Evolutionary conservation across 2,113 vertebrate genomes (phyloP).

Genomic region (Thamnaconus septentrionalis): DNA sequence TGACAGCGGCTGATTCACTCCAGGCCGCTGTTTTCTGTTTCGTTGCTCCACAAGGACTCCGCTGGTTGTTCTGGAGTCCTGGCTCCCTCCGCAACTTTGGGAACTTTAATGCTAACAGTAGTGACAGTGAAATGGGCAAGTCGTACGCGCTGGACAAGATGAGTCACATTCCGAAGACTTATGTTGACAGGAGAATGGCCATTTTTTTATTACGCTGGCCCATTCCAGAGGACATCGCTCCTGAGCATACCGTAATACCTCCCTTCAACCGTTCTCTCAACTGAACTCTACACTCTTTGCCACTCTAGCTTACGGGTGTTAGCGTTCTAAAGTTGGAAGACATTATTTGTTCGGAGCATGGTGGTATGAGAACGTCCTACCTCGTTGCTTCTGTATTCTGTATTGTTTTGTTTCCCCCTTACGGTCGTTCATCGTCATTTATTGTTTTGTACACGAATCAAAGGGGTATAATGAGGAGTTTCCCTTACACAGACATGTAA

Average conservation of each 20-base stretch:
- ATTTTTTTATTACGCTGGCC: neutral
- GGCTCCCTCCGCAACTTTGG: neutral
- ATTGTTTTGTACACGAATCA: too few relatives aligned
- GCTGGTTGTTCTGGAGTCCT: neutral
- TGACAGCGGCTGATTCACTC: conserved; percentile 14
- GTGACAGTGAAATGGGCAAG: too few relatives aligned
- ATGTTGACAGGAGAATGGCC: neutral
- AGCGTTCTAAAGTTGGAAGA: neutral
- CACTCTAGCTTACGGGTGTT: neutral
- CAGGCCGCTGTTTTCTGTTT: conserved; percentile 27
- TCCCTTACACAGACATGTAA: too few relatives aligned
- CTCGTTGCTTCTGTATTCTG: too few relatives aligned
- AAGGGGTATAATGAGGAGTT: too few relatives aligned
- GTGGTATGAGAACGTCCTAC: too few relatives aligned
- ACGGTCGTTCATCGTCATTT: too few relatives aligned
- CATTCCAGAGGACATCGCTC: conserved; percentile 5
- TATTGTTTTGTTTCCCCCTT: too few relatives aligned
- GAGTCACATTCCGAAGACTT: neutral
- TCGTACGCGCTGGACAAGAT: too few relatives aligned
- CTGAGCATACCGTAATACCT: neutral
- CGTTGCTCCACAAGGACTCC: conserved; percentile 3
- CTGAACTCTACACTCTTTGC: neutral
- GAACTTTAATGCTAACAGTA: neutral
- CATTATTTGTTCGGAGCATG: neutral
- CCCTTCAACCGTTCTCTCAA: neutral